These are phyloP conservation scores for Vidua macroura DNA, from an alignment of 2,113 vertebrate genomes.

Conservation along the genomic window DNA sequence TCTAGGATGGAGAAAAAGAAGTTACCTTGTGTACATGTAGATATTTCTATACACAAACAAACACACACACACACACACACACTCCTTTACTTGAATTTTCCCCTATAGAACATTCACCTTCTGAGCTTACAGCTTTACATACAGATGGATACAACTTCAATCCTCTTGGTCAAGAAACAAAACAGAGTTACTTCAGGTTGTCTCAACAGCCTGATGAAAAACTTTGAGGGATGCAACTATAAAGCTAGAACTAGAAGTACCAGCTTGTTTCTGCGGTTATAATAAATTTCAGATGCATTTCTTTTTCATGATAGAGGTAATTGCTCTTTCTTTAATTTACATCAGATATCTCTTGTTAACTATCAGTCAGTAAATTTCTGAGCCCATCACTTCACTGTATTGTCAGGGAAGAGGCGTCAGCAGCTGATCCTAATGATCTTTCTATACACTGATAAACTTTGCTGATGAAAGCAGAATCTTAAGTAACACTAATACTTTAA, in stretches of 20 bases:
- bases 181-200: not conserved
- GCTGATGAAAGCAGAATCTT: slow-evolving; percentile 24
- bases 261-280: not conserved
- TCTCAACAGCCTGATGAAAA: not conserved
- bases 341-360: not conserved
- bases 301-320: not conserved
- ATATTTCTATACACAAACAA: not conserved
- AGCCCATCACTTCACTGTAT: not conserved
- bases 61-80: too few species aligned
- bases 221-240: not conserved
- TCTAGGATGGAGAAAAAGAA: not conserved
- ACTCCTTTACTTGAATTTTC: not conserved
- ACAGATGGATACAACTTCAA: not conserved
- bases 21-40: not conserved
- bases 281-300: not conserved
- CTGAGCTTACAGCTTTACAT: not conserved
- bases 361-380: not conserved
- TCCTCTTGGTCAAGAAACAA: not conserved
- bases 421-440: not conserved
- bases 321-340: not conserved
- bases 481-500: slow-evolving; percentile 14
- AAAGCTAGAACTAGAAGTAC: not conserved
- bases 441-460: not conserved
- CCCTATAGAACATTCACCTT: not conserved
- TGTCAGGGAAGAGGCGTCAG: not conserved